Percentiles rank a stretch among this genome's conserved stretches.
phyloP scores from a whole-genome alignment of 1,140 invertebrate genomes.

The Yoshiicerus persimilis region DNA sequence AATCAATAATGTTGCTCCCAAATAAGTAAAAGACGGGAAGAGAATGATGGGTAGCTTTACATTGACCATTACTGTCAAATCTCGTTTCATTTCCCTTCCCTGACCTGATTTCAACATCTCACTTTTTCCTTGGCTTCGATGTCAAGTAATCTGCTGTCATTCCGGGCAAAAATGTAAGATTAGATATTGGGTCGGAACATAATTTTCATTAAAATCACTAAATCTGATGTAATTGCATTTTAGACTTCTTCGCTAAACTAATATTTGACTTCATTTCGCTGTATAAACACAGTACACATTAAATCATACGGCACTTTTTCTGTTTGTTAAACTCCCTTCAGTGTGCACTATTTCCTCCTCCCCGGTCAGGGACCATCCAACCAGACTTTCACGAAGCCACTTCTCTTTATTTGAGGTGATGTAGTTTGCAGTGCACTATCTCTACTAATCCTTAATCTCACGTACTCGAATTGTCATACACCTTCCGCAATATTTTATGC shows the following conservation, averaged over 20 bases:
- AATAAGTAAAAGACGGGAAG: background rate
- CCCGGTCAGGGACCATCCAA: no score
- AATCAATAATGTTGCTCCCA: background rate
- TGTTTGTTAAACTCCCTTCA: no score
- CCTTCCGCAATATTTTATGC: no score
- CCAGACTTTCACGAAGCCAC: no score
- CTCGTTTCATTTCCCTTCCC: background rate
- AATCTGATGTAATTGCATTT: background rate
- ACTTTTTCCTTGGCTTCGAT: background rate
- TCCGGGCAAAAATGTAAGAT: background rate
- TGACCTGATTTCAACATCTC: background rate
- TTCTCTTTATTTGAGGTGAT: no score
- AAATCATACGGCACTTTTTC: background rate
- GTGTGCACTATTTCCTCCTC: no score
- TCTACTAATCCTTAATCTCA: no score
- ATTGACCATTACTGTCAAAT: constrained; percentile 6
- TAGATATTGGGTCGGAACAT: background rate
- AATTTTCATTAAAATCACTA: background rate
- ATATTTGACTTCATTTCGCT: background rate
- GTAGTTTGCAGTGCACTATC: no score
- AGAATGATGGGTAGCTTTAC: background rate
- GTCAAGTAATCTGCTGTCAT: background rate
- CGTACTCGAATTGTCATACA: no score
- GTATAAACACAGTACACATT: background rate
- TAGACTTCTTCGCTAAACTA: background rate